Percentiles rank a stretch among this genome's conserved stretches.
These are phyloP conservation scores for Myripristis murdjan DNA, from an alignment of 2,797 vertebrate genomes.

Conservation along the genomic window DNA sequence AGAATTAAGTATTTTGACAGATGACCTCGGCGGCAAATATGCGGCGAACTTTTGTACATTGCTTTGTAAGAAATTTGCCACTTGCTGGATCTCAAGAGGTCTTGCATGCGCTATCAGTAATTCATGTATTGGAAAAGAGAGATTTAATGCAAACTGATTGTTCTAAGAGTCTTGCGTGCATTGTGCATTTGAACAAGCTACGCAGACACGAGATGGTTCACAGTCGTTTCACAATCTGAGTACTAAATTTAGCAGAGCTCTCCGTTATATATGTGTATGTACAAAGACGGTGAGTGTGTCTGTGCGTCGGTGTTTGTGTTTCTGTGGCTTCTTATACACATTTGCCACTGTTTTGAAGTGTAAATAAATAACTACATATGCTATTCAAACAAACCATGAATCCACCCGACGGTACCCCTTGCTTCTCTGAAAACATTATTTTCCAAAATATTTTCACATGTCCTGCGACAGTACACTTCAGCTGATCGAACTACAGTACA, in stretches of 20 bases:
- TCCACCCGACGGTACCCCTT: constrained; percentile 42
- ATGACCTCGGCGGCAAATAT: constrained; percentile 48
- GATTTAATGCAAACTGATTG: constrained; percentile 52
- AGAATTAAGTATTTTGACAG: constrained; percentile 51
- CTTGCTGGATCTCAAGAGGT: constrained; percentile 37
- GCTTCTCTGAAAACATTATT: constrained; percentile 39
- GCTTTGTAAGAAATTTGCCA: constrained; percentile 28
- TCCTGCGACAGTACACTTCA: constrained; percentile 57
- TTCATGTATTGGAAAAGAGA: constrained; percentile 38
- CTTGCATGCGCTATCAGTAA: constrained; percentile 64
- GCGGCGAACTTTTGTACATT: constrained; percentile 21
- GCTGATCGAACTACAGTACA: constrained; percentile 54
- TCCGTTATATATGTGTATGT: constrained; percentile 69
- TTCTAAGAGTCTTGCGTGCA: constrained; percentile 60
- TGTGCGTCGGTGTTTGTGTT: constrained; percentile 51
- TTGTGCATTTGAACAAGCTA: constrained; percentile 64
- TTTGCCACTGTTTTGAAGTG: constrained; percentile 61
- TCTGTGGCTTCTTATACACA: constrained; percentile 57
- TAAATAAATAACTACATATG: constrained; percentile 76
- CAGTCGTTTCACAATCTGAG: constrained; percentile 72
- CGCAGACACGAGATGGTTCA: constrained; percentile 73
- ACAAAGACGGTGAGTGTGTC: constrained; percentile 67
- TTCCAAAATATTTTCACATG: constrained; percentile 43
- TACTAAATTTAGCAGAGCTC: constrained; percentile 66
- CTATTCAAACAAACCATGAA: constrained; percentile 79